phyloP scores from a whole-genome alignment of 2,113 vertebrate genomes.

The Onychostruthus taczanowskii region DNA sequence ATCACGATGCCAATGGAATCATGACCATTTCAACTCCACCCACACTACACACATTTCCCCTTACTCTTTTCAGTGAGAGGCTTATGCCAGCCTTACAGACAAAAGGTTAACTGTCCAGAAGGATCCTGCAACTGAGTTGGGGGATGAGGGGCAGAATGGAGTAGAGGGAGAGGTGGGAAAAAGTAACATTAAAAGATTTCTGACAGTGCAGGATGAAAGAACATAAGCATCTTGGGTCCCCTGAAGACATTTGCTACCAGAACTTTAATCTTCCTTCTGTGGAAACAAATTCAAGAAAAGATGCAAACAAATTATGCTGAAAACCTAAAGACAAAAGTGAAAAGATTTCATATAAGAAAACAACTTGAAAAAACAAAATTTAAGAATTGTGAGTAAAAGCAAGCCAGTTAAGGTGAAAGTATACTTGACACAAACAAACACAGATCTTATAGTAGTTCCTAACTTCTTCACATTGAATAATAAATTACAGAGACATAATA shows the following conservation, averaged over 20 bases:
- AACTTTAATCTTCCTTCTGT: not conserved
- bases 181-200: not conserved
- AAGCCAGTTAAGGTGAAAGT: not conserved
- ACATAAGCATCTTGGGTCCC: not conserved
- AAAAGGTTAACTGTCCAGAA: not conserved
- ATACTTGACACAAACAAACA: not conserved
- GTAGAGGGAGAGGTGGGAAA: not conserved
- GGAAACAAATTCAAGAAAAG: not conserved
- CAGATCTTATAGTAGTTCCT: not conserved
- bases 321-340: not conserved
- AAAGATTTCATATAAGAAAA: not conserved
- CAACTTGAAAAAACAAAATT: not conserved
- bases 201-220: not conserved
- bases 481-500: not conserved
- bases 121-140: not conserved
- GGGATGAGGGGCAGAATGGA: not conserved
- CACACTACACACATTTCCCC: not conserved
- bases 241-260: not conserved
- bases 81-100: not conserved
- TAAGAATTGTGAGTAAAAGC: not conserved
- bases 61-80: not conserved
- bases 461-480: not conserved
- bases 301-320: not conserved
- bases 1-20: not conserved
- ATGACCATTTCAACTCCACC: not conserved